Conservation (phyloP, 1,140 invertebrate species). For the Neuroterus valhalla region DNA sequence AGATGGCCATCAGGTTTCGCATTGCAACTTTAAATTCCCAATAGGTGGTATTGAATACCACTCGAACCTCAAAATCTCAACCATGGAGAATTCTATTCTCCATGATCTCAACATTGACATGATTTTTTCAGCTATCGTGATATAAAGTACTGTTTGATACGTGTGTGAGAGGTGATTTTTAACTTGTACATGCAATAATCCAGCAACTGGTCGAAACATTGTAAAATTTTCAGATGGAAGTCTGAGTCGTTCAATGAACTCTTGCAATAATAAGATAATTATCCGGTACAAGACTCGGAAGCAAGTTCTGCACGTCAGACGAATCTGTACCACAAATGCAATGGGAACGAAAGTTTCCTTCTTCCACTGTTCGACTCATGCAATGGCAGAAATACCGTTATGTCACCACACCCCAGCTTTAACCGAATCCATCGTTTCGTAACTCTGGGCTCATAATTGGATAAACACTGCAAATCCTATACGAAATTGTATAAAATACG, state of each 20-base stretch:
- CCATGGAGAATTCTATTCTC: too few species aligned
- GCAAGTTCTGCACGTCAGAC: neutral
- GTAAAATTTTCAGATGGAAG: neutral
- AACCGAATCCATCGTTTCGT: constrained; percentile 16
- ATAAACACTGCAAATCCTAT: constrained; percentile 12
- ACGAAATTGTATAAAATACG: neutral
- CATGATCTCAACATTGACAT: too few species aligned
- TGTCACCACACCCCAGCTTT: constrained; percentile 8
- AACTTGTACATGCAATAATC: too few species aligned
- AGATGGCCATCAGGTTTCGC: too few species aligned
- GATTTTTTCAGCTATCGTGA: too few species aligned
- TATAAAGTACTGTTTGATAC: too few species aligned
- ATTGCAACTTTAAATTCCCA: too few species aligned
- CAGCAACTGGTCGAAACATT: neutral
- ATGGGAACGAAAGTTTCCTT: constrained; percentile 6
- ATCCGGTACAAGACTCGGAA: neutral
- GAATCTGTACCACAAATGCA: neutral
- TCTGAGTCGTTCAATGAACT: neutral
- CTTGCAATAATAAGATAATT: neutral
- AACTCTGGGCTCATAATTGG: constrained; percentile 10
- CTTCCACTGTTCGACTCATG: neutral
- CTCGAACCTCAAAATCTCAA: too few species aligned
- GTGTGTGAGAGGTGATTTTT: too few species aligned
- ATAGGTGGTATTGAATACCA: too few species aligned
- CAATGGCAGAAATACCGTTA: neutral